Conservation (phyloP, 2,888 invertebrate genomes). For the Tetranychus truncatus region DNA sequence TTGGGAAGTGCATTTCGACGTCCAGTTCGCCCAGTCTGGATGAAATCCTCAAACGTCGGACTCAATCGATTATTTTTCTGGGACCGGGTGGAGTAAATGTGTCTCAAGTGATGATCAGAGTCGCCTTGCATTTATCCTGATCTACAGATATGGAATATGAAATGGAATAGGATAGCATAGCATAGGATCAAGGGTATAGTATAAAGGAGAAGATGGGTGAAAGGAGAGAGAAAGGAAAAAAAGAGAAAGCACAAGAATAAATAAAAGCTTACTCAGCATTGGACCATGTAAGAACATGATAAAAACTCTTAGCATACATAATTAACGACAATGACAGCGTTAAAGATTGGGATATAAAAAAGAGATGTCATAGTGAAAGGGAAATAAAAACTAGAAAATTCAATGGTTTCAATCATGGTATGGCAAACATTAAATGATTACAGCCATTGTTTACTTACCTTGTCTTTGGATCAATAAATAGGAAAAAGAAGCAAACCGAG, state of each 20-base stretch:
- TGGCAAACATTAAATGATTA: too few species aligned
- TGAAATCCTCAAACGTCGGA: slow-evolving; percentile 45
- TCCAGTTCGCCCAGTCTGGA: slow-evolving; percentile 64
- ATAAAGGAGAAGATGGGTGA: not conserved
- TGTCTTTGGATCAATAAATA: too few species aligned
- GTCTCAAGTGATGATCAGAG: not conserved
- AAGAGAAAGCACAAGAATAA: not conserved
- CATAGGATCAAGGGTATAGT: not conserved
- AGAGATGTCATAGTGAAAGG: too few species aligned
- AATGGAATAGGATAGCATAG: not conserved
- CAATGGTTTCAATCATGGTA: too few species aligned
- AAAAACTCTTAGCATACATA: too few species aligned
- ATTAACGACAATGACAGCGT: too few species aligned
- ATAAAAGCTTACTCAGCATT: not conserved
- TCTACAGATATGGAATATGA: not conserved
- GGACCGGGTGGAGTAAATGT: not conserved
- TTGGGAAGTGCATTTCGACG: slow-evolving; percentile 70
- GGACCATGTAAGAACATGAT: too few species aligned
- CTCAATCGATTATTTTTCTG: not conserved
- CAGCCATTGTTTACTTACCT: too few species aligned
- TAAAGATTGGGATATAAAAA: too few species aligned
- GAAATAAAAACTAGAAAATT: too few species aligned
- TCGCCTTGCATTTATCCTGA: slow-evolving; percentile 1
- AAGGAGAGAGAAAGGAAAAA: not conserved
- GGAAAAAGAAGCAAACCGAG: too few species aligned